Base-by-base conservation (phyloP, 2,113 vertebrate genomes). In the Astur gentilis region DNA sequence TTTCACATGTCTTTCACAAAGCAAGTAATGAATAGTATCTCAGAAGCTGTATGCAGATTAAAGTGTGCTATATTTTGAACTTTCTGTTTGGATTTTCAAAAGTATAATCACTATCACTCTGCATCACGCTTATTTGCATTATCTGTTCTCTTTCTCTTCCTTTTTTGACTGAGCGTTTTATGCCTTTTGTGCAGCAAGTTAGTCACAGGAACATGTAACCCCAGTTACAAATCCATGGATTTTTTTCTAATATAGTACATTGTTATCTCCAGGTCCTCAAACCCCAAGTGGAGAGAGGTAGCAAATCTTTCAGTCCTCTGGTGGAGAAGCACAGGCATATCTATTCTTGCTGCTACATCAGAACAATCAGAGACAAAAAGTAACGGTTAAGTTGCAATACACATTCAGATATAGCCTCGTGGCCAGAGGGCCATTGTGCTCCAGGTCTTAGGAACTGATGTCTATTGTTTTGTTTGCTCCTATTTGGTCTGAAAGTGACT, bases 21-120 rank as follows among this genome's bases (percentile, higher is more conserved):
- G 22, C 71, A 69, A 83, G 65, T 58, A 58, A 87, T 79, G 47
- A 73, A 49, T 23, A 78, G 11, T 50, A 45, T 70, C 25, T 32
- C 52, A 80, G 61, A 96, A 95, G 60, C 42, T 90, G 34, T 92
- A 93, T 91, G 95, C 90, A 90, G 60, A 89, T 90, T 50, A 55
- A 79, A 81, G 69, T 58, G 22, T 45, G 44, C 31, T 89, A 6
- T 87, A 60, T 78, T 94, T 97, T 91, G 52, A 90, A 20, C 55
- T 93, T 95, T 64, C 49, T 87, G n/a, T 90, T 84, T 66, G 32
- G 36, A 80, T 86, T 69, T 86, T 90, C 25, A 61, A 34, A 83
- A 69, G 19, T 57, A 47, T 64, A 76, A 47, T 65, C 70, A 6
- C 29, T 73, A 8, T 36, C 22, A 42, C 29, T 90, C 29, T 66